A percentile compares a stretch with the other conserved stretches of the same genome.
Evolutionary conservation across 2,888 invertebrate genomes (phyloP).

Genomic region (Lithophane socia): DNA sequence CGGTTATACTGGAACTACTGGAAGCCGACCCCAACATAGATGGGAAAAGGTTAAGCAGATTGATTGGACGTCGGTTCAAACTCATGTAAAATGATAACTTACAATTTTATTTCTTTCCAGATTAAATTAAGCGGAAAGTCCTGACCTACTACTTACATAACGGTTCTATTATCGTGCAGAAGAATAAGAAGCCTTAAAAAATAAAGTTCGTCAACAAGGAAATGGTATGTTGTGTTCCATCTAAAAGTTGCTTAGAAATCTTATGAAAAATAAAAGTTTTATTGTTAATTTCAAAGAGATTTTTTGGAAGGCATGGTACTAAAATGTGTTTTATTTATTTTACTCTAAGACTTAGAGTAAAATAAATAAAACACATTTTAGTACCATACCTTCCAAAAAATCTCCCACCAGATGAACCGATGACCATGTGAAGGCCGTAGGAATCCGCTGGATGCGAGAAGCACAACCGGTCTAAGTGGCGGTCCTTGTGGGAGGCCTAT

Average conservation of each 20-base stretch:
- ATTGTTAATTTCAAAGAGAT: neutral
- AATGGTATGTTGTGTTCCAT: neutral
- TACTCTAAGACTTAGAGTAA: too few relatives aligned
- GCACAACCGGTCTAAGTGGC: too few relatives aligned
- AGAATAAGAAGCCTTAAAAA: constrained; percentile 37
- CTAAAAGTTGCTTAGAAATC: constrained; percentile 7
- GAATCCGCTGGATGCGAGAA: too few relatives aligned
- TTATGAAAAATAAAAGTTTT: neutral
- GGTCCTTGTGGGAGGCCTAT: too few relatives aligned
- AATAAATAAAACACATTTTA: too few relatives aligned
- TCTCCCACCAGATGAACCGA: too few relatives aligned
- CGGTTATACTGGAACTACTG: too few relatives aligned
- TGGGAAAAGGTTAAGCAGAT: too few relatives aligned
- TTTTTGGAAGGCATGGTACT: too few relatives aligned
- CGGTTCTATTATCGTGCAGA: constrained; percentile 16
- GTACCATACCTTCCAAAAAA: too few relatives aligned
- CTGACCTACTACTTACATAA: constrained; percentile 9
- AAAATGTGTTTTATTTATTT: neutral
- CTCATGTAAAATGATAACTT: neutral
- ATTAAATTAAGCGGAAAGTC: constrained; percentile 1
- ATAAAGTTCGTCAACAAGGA: constrained; percentile 21
- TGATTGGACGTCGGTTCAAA: neutral
- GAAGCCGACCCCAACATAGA: too few relatives aligned
- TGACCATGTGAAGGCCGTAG: too few relatives aligned
- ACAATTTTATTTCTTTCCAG: neutral